A percentile compares a stretch with the other conserved stretches of the same genome.
Conservation (phyloP, 2,888 invertebrate species). For the Himalopsyche anomala region DNA sequence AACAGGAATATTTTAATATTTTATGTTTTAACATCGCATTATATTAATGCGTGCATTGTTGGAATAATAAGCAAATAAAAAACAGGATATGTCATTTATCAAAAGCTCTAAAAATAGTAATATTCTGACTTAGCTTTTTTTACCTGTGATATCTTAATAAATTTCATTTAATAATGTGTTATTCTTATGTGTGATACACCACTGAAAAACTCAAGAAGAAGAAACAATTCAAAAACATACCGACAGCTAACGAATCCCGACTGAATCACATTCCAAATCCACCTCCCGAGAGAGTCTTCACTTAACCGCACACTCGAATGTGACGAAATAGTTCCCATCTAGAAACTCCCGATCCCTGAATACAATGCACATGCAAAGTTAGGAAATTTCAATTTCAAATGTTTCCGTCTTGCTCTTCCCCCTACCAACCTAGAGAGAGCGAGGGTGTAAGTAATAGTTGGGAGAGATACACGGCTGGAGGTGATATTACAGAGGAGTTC, state of each 20-base stretch:
- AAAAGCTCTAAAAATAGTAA: too few relatives aligned
- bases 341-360: constrained; percentile 36
- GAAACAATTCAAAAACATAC: constrained; percentile 35
- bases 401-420: background rate
- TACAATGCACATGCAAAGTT: constrained; percentile 37
- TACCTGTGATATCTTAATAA: too few relatives aligned
- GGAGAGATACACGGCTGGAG: constrained; percentile 7
- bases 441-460: background rate
- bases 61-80: too few relatives aligned
- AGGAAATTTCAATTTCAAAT: constrained; percentile 28
- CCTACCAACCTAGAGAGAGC: background rate
- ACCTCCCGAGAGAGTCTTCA: constrained; percentile 10
- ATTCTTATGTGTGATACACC: background rate
- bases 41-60: too few relatives aligned
- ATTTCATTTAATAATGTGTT: background rate
- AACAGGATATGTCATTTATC: too few relatives aligned
- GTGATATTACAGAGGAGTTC: constrained; percentile 37
- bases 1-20: too few relatives aligned
- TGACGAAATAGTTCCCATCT: background rate
- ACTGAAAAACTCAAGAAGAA: background rate
- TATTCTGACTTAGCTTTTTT: too few relatives aligned
- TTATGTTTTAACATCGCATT: too few relatives aligned
- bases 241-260: constrained; percentile 19
- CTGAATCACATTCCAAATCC: constrained; percentile 35
- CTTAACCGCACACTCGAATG: constrained; percentile 42